Base-by-base conservation (phyloP, 1,140 invertebrate genomes). In the Plectus sambesii region DNA sequence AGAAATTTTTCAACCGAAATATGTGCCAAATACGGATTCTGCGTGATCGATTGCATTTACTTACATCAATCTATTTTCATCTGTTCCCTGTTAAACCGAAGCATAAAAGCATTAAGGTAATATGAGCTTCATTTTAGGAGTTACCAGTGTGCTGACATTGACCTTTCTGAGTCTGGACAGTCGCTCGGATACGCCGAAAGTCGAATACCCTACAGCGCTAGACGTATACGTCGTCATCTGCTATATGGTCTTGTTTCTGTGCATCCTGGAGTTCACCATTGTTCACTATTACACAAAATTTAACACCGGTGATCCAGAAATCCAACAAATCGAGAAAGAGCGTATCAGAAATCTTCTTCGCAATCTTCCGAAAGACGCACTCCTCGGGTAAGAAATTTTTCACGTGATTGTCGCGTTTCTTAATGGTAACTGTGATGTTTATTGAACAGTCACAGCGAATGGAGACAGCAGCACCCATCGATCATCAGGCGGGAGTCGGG, bases 161-260 rank as follows among this genome's bases (percentile, higher is more conserved):
- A 42, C 41, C 38, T 40, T 40, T 25, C 38, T 40, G 5, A 40
- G 38, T 25, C 15, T 40, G 12, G 6, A 12, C 5, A 45, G 12
- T 42, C 45, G 22, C 37, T 42, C 45, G 5, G 38, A 40, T 25
- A n/a, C n/a, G n/a, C 89, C 90, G 8, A 77, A 89, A 53, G 94
- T 96, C 61, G 93, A 87, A 35, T 96, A 92, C 70, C 87, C 96
- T 2, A 96, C 96, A 73, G 90, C 90, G 29, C 94, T 97, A 60
- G 92, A 97, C 74, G 93, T 97, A 59, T 97, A 96, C 71, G 76
- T 97, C 56, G 89, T 92, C 36, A 94, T 93, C 84, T 96, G 90
- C 73, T 96, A 96, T 72, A 84, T 96, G 42, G 94, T 94, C 72
- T 90, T 96, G 2, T 96, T 97, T 72, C 42, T 56, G 15, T 49